Conservation (phyloP, 1,140 invertebrate genomes). For the Listronotus bonariensis region DNA sequence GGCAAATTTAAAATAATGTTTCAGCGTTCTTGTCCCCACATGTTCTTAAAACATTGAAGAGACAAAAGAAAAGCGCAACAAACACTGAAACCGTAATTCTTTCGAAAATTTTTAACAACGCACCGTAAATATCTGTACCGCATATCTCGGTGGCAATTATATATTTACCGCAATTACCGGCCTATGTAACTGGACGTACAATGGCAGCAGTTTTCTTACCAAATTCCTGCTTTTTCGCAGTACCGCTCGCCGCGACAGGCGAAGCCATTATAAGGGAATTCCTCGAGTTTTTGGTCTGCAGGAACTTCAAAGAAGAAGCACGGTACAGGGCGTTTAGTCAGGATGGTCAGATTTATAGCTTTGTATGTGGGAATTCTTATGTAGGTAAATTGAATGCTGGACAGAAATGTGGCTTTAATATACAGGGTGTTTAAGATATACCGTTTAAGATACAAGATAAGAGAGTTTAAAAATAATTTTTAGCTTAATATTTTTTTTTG, state of each 20-base stretch:
- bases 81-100: constrained; percentile 5
- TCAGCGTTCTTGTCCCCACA: too few species aligned
- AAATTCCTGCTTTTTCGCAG: constrained; percentile 41
- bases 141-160: constrained; percentile 41
- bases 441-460: too few species aligned
- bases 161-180: constrained; percentile 47
- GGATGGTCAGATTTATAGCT: constrained; percentile 19
- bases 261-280: constrained; percentile 43
- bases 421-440: too few species aligned
- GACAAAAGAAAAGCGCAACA: too few species aligned
- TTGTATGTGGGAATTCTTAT: not conserved
- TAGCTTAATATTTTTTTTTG: too few species aligned
- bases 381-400: not conserved
- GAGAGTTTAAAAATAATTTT: too few species aligned
- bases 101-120: constrained; percentile 7
- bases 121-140: constrained; percentile 22
- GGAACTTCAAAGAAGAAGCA: constrained; percentile 36
- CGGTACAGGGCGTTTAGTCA: constrained; percentile 17
- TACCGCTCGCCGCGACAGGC: constrained; percentile 38
- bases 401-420: too few species aligned
- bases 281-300: constrained; percentile 41
- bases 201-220: constrained; percentile 40
- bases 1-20: too few species aligned
- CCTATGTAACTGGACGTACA: constrained; percentile 41
- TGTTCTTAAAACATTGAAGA: too few species aligned